Evolutionary conservation across 2,797 vertebrate genomes (phyloP).

Genomic region (Tokudaia muenninki): DNA sequence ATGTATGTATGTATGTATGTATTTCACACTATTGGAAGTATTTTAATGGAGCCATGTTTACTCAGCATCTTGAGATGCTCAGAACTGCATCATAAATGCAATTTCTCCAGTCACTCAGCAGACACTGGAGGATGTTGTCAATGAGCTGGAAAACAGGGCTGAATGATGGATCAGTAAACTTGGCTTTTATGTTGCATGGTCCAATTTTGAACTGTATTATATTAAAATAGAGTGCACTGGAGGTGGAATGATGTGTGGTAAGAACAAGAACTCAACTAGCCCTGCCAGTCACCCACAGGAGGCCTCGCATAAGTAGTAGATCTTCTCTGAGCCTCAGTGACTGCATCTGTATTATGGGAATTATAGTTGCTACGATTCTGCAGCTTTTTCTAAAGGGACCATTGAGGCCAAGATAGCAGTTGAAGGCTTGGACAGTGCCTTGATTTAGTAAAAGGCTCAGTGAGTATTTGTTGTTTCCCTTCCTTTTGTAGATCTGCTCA

Average conservation of each 20-base stretch:
- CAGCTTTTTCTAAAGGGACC: background rate
- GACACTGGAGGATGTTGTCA: slow-evolving; percentile 57
- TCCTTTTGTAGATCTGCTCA: background rate
- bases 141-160: slow-evolving; percentile 67
- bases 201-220: slow-evolving; percentile 39
- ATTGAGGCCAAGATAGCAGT: slow-evolving; percentile 14
- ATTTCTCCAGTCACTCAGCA: slow-evolving; percentile 62
- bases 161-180: slow-evolving; percentile 54
- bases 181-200: slow-evolving; percentile 58
- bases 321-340: slow-evolving; percentile 1
- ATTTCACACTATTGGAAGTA: slow-evolving; percentile 7
- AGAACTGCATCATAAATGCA: slow-evolving; percentile 38
- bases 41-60: slow-evolving; percentile 57
- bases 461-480: background rate
- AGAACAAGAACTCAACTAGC: background rate
- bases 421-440: background rate
- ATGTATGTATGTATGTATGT: background rate
- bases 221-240: slow-evolving; percentile 47
- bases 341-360: slow-evolving; percentile 50
- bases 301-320: background rate
- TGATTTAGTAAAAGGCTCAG: background rate
- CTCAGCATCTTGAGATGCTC: slow-evolving; percentile 48
- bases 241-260: background rate
- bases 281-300: background rate
- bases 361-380: background rate